Evolutionary conservation across 2,113 vertebrate species (phyloP).

Genomic region (Hucho hucho): DNA sequence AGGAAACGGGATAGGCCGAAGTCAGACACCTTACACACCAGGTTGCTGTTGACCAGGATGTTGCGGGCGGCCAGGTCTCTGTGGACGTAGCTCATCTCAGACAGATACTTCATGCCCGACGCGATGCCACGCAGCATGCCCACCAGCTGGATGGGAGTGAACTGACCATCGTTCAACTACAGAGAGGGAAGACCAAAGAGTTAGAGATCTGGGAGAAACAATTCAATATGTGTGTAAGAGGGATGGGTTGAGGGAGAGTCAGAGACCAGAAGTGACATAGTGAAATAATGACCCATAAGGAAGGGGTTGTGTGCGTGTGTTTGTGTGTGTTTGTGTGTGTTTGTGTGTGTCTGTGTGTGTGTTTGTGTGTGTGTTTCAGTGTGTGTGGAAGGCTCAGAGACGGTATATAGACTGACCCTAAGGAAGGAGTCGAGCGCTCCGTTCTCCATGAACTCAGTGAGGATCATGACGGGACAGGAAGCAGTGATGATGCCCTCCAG

Average conservation of each 20-base stretch:
- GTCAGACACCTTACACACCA: conserved; percentile 91
- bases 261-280: no score
- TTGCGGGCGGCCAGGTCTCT: conserved; percentile 89
- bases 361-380: neutral
- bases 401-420: conserved; percentile 52
- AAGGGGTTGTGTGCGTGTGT: neutral
- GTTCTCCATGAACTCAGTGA: conserved; percentile 82
- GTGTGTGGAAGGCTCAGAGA: no score
- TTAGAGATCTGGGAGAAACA: conserved; percentile 9
- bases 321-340: neutral
- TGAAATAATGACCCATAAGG: no score
- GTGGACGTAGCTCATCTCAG: conserved; percentile 91
- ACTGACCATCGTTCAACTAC: conserved; percentile 88
- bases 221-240: no score
- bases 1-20: conserved; percentile 88
- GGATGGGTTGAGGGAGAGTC: no score
- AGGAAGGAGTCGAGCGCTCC: conserved; percentile 80
- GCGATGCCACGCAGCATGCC: conserved; percentile 89
- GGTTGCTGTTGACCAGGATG: conserved; percentile 91
- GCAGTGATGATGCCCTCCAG: conserved; percentile 80
- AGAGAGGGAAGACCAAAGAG: conserved; percentile 6
- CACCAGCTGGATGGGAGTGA: conserved; percentile 89
- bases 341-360: neutral
- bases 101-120: conserved; percentile 88
- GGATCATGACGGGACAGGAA: conserved; percentile 81